Evolutionary conservation across 2,888 invertebrate species (phyloP).

Genomic region (Nomada ferruginata): DNA sequence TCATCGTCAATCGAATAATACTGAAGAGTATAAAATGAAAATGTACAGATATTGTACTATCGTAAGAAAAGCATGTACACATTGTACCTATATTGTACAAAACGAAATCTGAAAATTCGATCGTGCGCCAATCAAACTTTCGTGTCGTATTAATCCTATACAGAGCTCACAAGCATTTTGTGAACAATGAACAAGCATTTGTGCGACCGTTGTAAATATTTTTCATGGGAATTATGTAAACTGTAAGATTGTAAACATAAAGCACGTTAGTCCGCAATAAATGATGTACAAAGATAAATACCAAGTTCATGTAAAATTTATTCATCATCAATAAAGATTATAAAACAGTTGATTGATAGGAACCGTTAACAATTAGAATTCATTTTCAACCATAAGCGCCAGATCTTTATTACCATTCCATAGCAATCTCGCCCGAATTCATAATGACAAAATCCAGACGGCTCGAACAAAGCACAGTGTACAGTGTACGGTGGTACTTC

Average conservation of each 20-base stretch:
- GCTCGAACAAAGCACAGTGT: background rate
- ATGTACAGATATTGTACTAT: constrained; percentile 37
- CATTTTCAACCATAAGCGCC: constrained; percentile 2
- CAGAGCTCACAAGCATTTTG: constrained; percentile 7
- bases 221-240: constrained; percentile 22
- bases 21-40: constrained; percentile 5
- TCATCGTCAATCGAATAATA: constrained; percentile 1
- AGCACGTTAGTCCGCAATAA: constrained; percentile 64
- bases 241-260: constrained; percentile 55
- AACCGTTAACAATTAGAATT: constrained; percentile 48
- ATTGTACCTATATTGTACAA: constrained; percentile 30
- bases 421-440: constrained; percentile 4
- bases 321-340: constrained; percentile 52
- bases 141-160: background rate
- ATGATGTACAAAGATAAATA: constrained; percentile 61
- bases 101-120: constrained; percentile 19
- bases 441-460: background rate
- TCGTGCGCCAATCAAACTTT: constrained; percentile 14
- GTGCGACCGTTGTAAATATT: constrained; percentile 56
- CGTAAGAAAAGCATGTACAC: constrained; percentile 38
- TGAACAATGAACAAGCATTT: constrained; percentile 19
- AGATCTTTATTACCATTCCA: constrained; percentile 23
- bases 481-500: background rate
- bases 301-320: constrained; percentile 56
- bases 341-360: constrained; percentile 44